Base-by-base conservation (phyloP, 2,888 invertebrate species). In the Lasioglossum zephyrum region DNA sequence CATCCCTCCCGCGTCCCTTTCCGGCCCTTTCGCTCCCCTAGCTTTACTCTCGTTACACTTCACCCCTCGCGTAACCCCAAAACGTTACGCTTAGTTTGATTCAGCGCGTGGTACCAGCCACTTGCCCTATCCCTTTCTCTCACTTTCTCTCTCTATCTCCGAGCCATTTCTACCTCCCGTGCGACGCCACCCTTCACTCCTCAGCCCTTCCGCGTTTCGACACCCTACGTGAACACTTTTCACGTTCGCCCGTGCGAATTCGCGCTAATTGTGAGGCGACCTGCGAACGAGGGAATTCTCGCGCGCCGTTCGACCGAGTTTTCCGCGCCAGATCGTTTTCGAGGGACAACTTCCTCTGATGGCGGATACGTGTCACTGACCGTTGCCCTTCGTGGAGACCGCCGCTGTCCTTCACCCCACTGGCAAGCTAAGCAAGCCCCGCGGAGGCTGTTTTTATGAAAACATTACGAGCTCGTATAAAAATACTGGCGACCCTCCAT, bases 1-100 rank as follows among this genome's bases (percentile, higher is more conserved):
- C 80, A 31, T 57, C 57, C 73, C 73, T 53, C 70, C 77, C 74
- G 57, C 36, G 73, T 66, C 85, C 77, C 36, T n/a, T 78, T 73
- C 81, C 74, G 53, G 86, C 82, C 80, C 81, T 78, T 77, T 84
- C 79, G 75, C 90, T 79, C 82, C 86, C 82, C 81, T 79, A 72
- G 87, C 88, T 90, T 84, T 77, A 79, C 89, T 90, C 87, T 89
- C 88, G 88, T 88, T 90, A 88, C 91, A 89, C 86, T 90, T 86
- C 88, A 75, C 74, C 88, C 87, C 87, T 89, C 86, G 77, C 75
- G 78, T 81, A 85, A 85, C 91, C 84, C 90, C 82, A 84, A 85
- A 83, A 82, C 87, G 90, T 90, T 89, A 88, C 91, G 92, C 89
- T 92, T 92, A 91, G 92, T 91, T 92, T 92, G 89, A 92, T 92